Base-by-base conservation (phyloP, 1,140 invertebrate species). In the Heliothis virescens region DNA sequence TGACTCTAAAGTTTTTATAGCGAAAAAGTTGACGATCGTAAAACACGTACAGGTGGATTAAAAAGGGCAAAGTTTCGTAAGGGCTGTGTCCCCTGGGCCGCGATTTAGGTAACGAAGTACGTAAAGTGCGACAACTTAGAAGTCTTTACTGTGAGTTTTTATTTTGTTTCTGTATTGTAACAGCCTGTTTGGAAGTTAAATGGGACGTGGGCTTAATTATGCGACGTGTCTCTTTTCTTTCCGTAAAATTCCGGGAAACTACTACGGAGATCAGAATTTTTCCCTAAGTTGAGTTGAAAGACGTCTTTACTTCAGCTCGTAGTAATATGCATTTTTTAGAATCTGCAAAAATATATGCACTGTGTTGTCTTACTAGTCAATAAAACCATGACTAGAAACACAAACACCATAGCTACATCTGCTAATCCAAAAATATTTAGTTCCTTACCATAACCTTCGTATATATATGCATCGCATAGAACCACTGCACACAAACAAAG, bases 31-130 rank as follows among this genome's bases (percentile, higher is more conserved):
- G 87, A 90, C 86, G 86, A 84, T 91, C 91, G 84, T 92, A 91
- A 93, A 93, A 93, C 89, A 90, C 81, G 90, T 87, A 87, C 88
- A 86, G 88, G 86, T 88, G 89, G 91, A 91, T 91, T 89, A 93
- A 91, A 92, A 86, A 87, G 90, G 84, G 83, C 78, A 83, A 77
- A 52, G 60, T 86, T 82, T 74, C 48, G 75, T 16, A 16, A 60
- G 55, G 57, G 48, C 34, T 55, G 57, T 52, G 67, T 53, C 18
- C 34, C 34, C 10, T 34, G 62, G 52, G 29, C 41, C 79, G 83
- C 34, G 69, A 74, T 82, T 84, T 81, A 74, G 34, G 73, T 78
- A 79, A 81, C 62, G 69, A 74, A 48, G 48, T 79, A 53, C 63
- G 59, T 53, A 76, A 63, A 63, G 15, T 73, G 53, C 48, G 72